Evolutionary conservation across 2,888 invertebrate genomes (phyloP).

Genomic region (Deilephila porcellus): DNA sequence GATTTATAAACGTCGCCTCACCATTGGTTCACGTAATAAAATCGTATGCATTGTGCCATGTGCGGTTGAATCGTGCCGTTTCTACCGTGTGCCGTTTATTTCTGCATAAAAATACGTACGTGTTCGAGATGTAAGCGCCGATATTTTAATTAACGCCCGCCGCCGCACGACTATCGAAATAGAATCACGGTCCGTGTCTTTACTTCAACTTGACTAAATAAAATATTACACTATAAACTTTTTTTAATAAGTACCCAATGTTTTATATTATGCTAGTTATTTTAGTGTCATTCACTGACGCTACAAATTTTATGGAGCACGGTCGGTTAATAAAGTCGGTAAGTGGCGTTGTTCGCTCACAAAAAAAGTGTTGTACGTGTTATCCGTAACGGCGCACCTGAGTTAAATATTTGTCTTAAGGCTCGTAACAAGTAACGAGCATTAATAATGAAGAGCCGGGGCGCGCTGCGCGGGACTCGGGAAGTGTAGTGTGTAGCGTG

Average conservation of each 20-base stretch:
- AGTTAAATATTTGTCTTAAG: slow-evolving; percentile 52
- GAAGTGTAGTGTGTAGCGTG: slow-evolving; percentile 53
- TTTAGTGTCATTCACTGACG: slow-evolving; percentile 12
- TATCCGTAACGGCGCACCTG: slow-evolving; percentile 40
- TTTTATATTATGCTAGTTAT: slow-evolving; percentile 10
- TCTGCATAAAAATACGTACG: slow-evolving; percentile 42
- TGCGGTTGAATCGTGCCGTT: slow-evolving; percentile 59
- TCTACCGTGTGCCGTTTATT: slow-evolving; percentile 57
- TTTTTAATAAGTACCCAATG: not conserved
- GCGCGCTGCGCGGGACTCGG: slow-evolving; percentile 46
- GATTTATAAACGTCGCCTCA: slow-evolving; percentile 75
- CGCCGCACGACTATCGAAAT: slow-evolving; percentile 14
- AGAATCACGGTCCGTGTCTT: not conserved
- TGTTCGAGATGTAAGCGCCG: slow-evolving; percentile 11
- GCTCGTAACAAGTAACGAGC: slow-evolving; percentile 60
- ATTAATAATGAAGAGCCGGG: slow-evolving; percentile 67
- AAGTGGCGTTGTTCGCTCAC: not conserved
- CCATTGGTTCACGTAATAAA: slow-evolving; percentile 69
- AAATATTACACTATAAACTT: not conserved
- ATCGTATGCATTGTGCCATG: slow-evolving; percentile 62
- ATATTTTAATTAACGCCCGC: slow-evolving; percentile 19
- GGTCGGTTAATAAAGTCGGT: not conserved
- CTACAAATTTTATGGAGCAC: not conserved
- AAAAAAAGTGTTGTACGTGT: slow-evolving; percentile 17
- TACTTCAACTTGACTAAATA: not conserved